phyloP scores from a whole-genome alignment of 2,113 vertebrate species.

The Dasyurus viverrinus region DNA sequence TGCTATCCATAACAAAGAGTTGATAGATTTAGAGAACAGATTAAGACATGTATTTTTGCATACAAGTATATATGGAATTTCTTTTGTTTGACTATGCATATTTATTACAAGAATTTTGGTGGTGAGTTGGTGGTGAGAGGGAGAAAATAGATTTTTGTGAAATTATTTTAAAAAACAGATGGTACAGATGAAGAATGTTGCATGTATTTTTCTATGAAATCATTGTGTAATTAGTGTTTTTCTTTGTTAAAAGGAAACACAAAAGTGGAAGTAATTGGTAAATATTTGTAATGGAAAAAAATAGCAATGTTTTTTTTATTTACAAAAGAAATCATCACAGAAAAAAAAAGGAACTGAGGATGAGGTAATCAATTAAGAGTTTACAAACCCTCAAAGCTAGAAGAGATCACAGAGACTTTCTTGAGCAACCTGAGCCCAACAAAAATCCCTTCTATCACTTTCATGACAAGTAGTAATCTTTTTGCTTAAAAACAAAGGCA shows the following conservation, averaged over 20 bases:
- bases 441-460: not conserved
- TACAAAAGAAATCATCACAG: not conserved
- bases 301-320: not conserved
- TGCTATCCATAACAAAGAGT: not conserved
- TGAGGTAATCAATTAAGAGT: not conserved
- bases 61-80: too few relatives aligned
- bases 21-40: not conserved
- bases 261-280: not conserved
- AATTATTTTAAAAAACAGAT: not conserved
- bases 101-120: not conserved
- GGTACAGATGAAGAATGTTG: not conserved
- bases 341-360: not conserved
- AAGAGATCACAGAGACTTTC: not conserved
- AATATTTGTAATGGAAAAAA: not conserved
- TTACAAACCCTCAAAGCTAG: not conserved
- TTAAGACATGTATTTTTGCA: not conserved
- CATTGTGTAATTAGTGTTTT: not conserved
- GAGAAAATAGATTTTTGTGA: not conserved
- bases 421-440: not conserved
- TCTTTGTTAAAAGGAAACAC: not conserved
- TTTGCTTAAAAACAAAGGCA: not conserved
- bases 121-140: not conserved
- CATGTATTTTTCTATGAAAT: not conserved
- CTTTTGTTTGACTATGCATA: not conserved
- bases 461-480: not conserved